Base-by-base conservation (phyloP, 2,888 invertebrate genomes). In the Meloe dianella region DNA sequence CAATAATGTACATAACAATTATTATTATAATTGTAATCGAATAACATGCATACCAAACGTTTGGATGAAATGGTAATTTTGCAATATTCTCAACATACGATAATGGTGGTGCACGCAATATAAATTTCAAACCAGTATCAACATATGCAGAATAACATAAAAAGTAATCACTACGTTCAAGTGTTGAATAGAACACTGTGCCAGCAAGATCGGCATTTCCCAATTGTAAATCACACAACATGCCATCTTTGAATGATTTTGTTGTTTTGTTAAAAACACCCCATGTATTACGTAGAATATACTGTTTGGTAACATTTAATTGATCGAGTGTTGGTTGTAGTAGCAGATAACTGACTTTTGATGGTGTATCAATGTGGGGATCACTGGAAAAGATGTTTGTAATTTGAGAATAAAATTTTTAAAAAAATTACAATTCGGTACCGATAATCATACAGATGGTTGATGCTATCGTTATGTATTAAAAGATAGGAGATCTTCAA, bases 171-270 rank as follows among this genome's bases (percentile, higher is more conserved):
- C 57, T 17, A 6, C 68, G 35, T 24, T 62, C 65, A 10, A 51
- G 2, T 7, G 60, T 63, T 3, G 22, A 7, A 27, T 24, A 12
- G 27, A 32, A 14, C 54, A 60, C n/a, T 12, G 54, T 30, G 30
- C 87, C 87, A 80, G 87, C 88, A 60, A 88, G 83, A 69, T 88
- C 88, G 3, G 86, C 86, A 74, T 85, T 85, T 60, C 84, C 84
- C 67, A 85, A 81, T 4, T 85, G 82, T 68, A 89, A 78, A 71
- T 86, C 85, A 0, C 88, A 88, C 56, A 87, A 86, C 87, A 88
- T 86, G 27, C 89, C 89, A 73, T 83, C 41, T 10, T 57, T 12
- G 30, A 63, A 3, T 35, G 22, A 0, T 22, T 20, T 1, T 22
- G 27, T 54, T 54, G 35, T 38, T 6, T 24, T 7, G 14, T 54